Conservation (phyloP, 1,140 invertebrate species). For the Nautilus pompilius region DNA sequence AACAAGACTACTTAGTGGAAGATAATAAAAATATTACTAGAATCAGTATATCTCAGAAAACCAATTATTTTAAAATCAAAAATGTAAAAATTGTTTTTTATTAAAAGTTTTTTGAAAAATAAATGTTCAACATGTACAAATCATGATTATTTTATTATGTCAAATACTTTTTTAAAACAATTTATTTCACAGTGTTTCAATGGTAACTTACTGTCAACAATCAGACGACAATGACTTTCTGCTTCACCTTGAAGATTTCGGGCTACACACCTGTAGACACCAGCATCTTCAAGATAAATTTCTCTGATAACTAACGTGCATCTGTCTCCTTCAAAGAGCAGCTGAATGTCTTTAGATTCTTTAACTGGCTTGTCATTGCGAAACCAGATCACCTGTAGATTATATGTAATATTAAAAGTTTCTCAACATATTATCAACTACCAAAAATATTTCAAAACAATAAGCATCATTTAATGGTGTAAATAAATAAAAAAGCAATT, state of each 20-base stretch:
- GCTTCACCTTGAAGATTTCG: constrained; percentile 53
- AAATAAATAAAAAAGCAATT: too few species aligned
- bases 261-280: constrained; percentile 55
- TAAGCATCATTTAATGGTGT: too few species aligned
- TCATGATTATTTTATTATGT: neutral
- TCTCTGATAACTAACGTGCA: constrained; percentile 55
- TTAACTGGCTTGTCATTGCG: constrained; percentile 52
- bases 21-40: too few species aligned
- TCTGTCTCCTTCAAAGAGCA: constrained; percentile 52
- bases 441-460: too few species aligned
- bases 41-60: too few species aligned
- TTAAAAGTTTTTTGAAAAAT: too few species aligned
- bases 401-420: too few species aligned
- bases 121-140: neutral
- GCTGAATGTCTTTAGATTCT: constrained; percentile 50
- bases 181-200: neutral
- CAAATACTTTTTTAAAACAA: neutral
- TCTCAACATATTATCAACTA: too few species aligned
- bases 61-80: too few species aligned
- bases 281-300: constrained; percentile 54
- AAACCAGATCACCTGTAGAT: constrained; percentile 48
- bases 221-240: constrained; percentile 50
- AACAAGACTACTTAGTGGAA: too few species aligned
- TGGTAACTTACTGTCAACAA: constrained; percentile 51
- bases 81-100: too few species aligned